Base-by-base conservation (phyloP, 2,888 invertebrate genomes). In the Cryptus armator region DNA sequence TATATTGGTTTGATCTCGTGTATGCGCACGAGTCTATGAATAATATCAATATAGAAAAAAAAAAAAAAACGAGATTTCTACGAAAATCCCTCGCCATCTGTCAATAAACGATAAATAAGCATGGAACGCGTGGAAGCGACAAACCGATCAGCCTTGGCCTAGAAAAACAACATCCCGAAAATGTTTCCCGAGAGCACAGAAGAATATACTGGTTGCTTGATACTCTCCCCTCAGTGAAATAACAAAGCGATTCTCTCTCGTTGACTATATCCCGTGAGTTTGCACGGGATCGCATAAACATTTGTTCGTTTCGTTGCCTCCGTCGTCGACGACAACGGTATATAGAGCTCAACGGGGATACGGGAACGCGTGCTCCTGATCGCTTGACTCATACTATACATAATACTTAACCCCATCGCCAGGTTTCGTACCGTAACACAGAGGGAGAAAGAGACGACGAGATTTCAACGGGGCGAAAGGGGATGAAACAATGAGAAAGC, bases 281-380 rank as follows among this genome's bases (percentile, higher is more conserved):
- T 80, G 76, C 59, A 71, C 72, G 80, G 76, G 66, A 66, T 76
- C 71, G 80, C 59, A 84, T 76, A 84, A 84, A 84, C 84, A 80
- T 80, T 80, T 79, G 51, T 75, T 48, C 64, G 48, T 19, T 46
- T 64, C 44, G 46, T 66, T 32, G 3, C 14, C 14, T 6, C 46
- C 37, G 24, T 19, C 32, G 19, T 9, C 53, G 10, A 24, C 43
- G 53, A 19, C 48, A 24, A 64, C 32, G 66, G 44, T 44, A 29
- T 53, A 24, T 24, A 24, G 19, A 66, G 19, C 66, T 62, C 62
- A 62, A 29, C 37, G 32, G 62, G 32, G 32, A 64, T n/a, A 43
- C 6, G n/a, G 43, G 64, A 66, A 51, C 75, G 43, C 51, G 72
- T 46, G 62, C 66, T 19, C 66, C 48, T 51, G 51, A 78, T 68